phyloP scores from a whole-genome alignment of 2,113 vertebrate genomes.

The Hydrolagus affinis region DNA sequence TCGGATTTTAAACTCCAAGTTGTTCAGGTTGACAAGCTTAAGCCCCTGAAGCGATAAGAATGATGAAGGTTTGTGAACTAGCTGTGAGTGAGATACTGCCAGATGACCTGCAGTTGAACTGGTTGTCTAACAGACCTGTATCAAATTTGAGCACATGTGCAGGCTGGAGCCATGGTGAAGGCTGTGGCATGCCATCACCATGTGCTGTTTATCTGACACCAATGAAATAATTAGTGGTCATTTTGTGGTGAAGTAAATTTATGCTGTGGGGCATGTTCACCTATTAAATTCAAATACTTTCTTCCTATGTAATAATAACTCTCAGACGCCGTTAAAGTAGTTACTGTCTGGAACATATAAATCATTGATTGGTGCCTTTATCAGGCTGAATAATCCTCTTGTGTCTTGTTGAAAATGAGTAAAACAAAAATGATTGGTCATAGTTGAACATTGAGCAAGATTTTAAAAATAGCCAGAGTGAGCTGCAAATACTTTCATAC shows the following conservation, averaged over 20 bases:
- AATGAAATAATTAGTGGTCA: slow-evolving; percentile 57
- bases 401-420: slow-evolving; percentile 8
- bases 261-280: slow-evolving; percentile 48
- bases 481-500: not conserved
- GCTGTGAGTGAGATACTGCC: slow-evolving; percentile 12
- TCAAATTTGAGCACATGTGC: slow-evolving; percentile 35
- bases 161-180: slow-evolving; percentile 46
- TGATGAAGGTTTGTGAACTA: not conserved
- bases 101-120: slow-evolving; percentile 35
- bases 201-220: slow-evolving; percentile 61
- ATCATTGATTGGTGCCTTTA: slow-evolving; percentile 20
- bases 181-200: slow-evolving; percentile 48
- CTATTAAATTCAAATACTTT: slow-evolving; percentile 36
- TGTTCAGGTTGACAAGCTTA: not conserved
- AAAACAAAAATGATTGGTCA: not conserved
- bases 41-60: not conserved
- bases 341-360: slow-evolving; percentile 29
- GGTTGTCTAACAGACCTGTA: slow-evolving; percentile 29
- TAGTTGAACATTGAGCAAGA: not conserved
- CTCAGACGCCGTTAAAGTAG: slow-evolving; percentile 33
- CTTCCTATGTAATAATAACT: slow-evolving; percentile 31
- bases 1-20: not conserved
- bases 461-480: not conserved
- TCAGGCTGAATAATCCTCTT: not conserved
- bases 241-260: slow-evolving; percentile 56